These are phyloP conservation scores for Entomyzon cyanotis DNA, from an alignment of 2,113 vertebrate species.

Conservation along the genomic window DNA sequence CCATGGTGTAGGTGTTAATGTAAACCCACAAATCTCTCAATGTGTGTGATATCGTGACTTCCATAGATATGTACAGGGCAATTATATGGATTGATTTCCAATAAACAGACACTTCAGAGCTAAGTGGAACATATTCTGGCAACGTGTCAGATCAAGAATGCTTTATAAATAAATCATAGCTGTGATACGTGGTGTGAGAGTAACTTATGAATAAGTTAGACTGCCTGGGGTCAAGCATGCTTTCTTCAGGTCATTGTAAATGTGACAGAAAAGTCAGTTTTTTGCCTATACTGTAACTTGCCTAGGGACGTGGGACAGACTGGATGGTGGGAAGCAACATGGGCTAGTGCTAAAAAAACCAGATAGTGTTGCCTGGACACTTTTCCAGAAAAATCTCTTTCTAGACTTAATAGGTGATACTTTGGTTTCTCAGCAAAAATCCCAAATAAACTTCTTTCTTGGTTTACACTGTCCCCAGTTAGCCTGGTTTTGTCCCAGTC, in stretches of 20 bases:
- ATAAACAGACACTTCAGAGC: neutral
- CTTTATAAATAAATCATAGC: constrained; percentile 9
- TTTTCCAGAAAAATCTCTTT: neutral
- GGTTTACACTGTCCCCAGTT: neutral
- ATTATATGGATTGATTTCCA: constrained; percentile 14
- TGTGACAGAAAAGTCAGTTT: neutral
- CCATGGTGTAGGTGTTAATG: neutral
- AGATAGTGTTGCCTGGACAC: neutral
- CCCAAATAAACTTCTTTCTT: neutral
- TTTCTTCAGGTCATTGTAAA: neutral
- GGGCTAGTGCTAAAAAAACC: neutral
- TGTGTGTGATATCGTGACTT: neutral
- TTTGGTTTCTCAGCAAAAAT: neutral
- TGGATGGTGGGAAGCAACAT: accelerated
- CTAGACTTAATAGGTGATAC: neutral
- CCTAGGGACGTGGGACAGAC: neutral
- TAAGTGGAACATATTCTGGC: neutral
- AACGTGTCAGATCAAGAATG: neutral
- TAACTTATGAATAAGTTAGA: neutral
- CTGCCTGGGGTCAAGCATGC: neutral
- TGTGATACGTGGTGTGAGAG: neutral
- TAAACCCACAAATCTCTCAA: neutral
- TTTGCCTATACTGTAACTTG: neutral
- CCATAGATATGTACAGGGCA: neutral
- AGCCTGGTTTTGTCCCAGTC: neutral